These are phyloP conservation scores for Echeneis naucrates DNA, from an alignment of 2,797 vertebrate species.

Conservation along the genomic window DNA sequence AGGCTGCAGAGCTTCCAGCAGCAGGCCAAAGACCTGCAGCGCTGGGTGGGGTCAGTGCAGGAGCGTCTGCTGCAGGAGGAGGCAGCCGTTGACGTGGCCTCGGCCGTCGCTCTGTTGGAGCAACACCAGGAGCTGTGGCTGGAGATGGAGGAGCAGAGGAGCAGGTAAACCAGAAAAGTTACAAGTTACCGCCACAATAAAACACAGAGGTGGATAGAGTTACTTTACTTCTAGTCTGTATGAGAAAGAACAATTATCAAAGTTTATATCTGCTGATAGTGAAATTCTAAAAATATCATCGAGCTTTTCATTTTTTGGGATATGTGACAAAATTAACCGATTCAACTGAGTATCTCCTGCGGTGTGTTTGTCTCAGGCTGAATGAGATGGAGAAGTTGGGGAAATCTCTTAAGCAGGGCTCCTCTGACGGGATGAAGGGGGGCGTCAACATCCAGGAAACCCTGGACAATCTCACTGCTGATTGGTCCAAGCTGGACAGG, in stretches of 20 bases:
- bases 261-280: too few species aligned
- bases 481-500: conserved; percentile 78
- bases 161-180: conserved; percentile 77
- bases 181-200: not conserved
- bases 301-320: too few species aligned
- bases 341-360: too few species aligned
- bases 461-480: conserved; percentile 76
- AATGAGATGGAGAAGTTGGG: conserved; percentile 75
- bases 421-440: conserved; percentile 42
- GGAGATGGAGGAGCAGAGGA: conserved; percentile 85
- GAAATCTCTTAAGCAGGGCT: conserved; percentile 56
- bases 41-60: conserved; percentile 78
- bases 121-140: conserved; percentile 84
- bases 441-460: conserved; percentile 71
- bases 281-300: not conserved
- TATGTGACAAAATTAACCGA: too few species aligned
- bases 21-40: conserved; percentile 80
- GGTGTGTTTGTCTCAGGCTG: conserved; percentile 60
- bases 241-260: too few species aligned
- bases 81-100: conserved; percentile 79
- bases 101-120: conserved; percentile 83
- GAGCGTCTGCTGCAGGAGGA: conserved; percentile 85
- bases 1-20: conserved; percentile 83
- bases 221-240: too few species aligned
- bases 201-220: not conserved